phyloP scores from a whole-genome alignment of 2,797 vertebrate genomes.

The Eleutherodactylus coqui region DNA sequence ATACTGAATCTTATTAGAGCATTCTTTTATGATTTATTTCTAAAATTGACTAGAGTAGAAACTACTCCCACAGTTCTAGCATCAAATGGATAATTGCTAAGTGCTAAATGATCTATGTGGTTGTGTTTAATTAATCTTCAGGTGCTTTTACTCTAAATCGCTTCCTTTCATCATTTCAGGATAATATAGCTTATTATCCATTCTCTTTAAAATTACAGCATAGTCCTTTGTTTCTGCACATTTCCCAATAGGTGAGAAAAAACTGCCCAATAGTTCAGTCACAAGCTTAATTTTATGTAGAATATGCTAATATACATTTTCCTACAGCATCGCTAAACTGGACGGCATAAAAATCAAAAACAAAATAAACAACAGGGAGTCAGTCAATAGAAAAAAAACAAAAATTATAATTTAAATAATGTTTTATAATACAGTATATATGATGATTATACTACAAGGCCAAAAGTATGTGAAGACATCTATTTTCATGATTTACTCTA shows the following conservation, averaged over 20 bases:
- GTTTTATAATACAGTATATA: too few relatives aligned
- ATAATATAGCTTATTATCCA: conserved; percentile 36
- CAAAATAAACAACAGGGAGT: background rate
- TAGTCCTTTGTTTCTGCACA: conserved; percentile 4
- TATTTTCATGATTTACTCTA: too few relatives aligned
- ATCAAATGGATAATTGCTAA: conserved; percentile 51
- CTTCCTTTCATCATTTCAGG: conserved; percentile 42
- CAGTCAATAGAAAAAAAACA: background rate
- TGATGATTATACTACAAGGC: too few relatives aligned
- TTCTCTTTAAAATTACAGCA: conserved; percentile 23
- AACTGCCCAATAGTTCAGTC: background rate
- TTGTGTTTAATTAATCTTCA: conserved; percentile 55
- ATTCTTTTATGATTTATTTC: conserved; percentile 55
- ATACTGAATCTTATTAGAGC: conserved; percentile 53
- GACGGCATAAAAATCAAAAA: background rate
- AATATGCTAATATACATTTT: background rate
- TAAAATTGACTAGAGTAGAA: conserved; percentile 48
- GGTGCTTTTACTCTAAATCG: conserved; percentile 37
- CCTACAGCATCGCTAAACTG: background rate
- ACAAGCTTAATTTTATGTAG: background rate
- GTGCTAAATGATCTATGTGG: conserved; percentile 53
- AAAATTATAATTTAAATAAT: too few relatives aligned
- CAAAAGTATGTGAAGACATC: too few relatives aligned
- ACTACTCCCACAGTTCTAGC: conserved; percentile 43
- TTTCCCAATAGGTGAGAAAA: background rate